A percentile compares a stretch with the other conserved stretches of the same genome.
These are phyloP conservation scores for Anagyrus pseudococci DNA, from an alignment of 2,888 invertebrate species.

Conservation along the genomic window DNA sequence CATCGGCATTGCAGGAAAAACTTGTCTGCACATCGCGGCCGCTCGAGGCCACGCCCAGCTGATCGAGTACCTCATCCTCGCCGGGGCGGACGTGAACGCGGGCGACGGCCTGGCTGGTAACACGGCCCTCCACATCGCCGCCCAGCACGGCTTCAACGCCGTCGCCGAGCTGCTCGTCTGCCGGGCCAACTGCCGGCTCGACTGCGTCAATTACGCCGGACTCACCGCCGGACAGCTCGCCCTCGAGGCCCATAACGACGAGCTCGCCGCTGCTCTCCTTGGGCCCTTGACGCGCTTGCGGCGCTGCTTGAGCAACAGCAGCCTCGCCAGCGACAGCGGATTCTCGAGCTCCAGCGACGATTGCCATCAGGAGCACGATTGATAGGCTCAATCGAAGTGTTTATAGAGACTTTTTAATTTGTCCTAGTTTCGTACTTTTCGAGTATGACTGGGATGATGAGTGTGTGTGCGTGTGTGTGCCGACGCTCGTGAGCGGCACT, in stretches of 20 bases:
- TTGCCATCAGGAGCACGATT: conserved; percentile 10
- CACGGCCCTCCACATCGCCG: conserved; percentile 3
- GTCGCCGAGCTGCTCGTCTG: not conserved
- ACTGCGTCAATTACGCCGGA: not conserved
- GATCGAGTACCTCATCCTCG: conserved; percentile 74
- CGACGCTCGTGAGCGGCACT: no score
- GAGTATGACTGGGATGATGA: no score
- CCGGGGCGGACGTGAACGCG: conserved; percentile 84
- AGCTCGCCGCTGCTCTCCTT: conserved; percentile 54
- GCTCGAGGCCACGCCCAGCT: conserved; percentile 75
- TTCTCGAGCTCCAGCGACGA: not conserved
- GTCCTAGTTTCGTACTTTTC: no score
- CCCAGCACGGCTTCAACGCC: not conserved
- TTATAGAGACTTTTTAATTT: no score
- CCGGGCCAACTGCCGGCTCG: not conserved
- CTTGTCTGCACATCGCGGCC: conserved; percentile 86
- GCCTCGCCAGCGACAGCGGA: not conserved
- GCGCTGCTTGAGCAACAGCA: not conserved
- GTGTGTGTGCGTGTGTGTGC: no score
- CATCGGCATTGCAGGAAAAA: conserved; percentile 72
- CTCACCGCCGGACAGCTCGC: not conserved
- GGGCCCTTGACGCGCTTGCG: conserved; percentile 54
- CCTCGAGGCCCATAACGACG: no score
- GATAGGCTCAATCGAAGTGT: no score
- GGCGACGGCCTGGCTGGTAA: conserved; percentile 77